phyloP scores from a whole-genome alignment of 2,113 vertebrate species.

The Drymodes brunneopygia region DNA sequence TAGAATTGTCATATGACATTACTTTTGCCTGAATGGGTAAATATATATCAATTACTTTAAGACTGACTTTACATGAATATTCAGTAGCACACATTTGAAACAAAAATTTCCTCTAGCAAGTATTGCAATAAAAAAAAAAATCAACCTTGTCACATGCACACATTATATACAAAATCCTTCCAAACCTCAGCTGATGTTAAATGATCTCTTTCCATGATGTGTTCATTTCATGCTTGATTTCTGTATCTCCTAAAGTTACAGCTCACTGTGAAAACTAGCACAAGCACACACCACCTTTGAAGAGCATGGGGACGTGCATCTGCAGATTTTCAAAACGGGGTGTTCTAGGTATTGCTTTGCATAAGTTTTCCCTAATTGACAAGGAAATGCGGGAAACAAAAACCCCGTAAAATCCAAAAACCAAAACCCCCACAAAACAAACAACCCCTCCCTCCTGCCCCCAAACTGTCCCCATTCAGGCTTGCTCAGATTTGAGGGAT shows the following conservation, averaged over 20 bases:
- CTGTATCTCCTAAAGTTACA: background rate
- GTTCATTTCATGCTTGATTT: background rate
- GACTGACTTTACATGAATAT: background rate
- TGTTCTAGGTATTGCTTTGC: background rate
- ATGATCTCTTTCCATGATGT: background rate
- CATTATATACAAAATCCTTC: background rate
- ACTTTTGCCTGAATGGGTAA: background rate
- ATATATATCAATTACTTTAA: background rate
- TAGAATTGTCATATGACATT: background rate
- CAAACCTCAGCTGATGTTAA: background rate
- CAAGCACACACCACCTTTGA: background rate
- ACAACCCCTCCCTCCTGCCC: rapidly evolving
- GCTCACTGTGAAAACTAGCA: background rate
- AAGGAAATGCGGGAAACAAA: background rate
- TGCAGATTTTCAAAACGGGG: background rate
- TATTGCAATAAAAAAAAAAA: background rate
- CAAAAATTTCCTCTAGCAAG: background rate
- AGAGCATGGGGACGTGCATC: background rate
- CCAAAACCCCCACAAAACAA: rapidly evolving
- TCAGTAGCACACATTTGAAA: background rate
- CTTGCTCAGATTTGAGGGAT: background rate
- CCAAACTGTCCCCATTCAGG: background rate
- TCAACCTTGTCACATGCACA: background rate
- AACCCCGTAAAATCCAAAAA: background rate
- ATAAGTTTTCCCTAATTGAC: background rate